phyloP scores from a whole-genome alignment of 1,140 invertebrate genomes.

The Holcopasites calliopsidis region DNA sequence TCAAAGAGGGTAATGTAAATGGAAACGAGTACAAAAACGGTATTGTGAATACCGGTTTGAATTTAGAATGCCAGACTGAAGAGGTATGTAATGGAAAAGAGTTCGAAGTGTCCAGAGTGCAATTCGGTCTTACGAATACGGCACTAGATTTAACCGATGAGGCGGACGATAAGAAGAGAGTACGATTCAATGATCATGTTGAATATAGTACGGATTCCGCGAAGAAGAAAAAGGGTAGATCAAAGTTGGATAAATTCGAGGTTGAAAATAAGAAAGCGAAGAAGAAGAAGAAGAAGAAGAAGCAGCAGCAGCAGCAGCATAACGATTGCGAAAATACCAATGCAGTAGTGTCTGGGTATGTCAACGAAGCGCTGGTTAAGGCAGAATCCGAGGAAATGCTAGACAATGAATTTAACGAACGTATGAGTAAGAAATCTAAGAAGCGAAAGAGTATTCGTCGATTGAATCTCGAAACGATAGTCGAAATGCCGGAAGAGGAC shows the following conservation, averaged over 20 bases:
- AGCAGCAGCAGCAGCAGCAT: neutral
- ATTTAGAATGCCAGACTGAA: slow-evolving; percentile 49
- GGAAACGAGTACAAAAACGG: slow-evolving; percentile 33
- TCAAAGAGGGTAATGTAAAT: slow-evolving; percentile 18
- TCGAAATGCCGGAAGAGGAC: slow-evolving; percentile 68
- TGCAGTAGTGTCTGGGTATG: neutral
- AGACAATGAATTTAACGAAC: slow-evolving; percentile 69
- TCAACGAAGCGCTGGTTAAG: slow-evolving; percentile 37
- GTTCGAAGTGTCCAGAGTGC: slow-evolving; percentile 70
- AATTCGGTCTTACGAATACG: slow-evolving; percentile 70
- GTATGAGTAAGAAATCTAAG: slow-evolving; percentile 58
- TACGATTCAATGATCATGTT: slow-evolving; percentile 74
- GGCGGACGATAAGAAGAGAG: slow-evolving; percentile 66
- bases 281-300: neutral
- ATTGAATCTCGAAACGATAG: slow-evolving; percentile 69
- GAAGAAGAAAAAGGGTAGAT: slow-evolving; percentile 65
- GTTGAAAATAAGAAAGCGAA: slow-evolving; percentile 58
- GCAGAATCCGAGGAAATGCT: slow-evolving; percentile 57
- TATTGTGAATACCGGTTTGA: slow-evolving; percentile 63
- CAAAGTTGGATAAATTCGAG: slow-evolving; percentile 74
- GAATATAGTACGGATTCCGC: slow-evolving; percentile 70
- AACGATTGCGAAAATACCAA: neutral
- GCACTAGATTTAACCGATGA: slow-evolving; percentile 74
- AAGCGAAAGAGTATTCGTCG: slow-evolving; percentile 54
- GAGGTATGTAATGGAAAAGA: slow-evolving; percentile 48